A percentile compares a stretch with the other conserved stretches of the same genome.
Conservation (phyloP, 1,140 invertebrate species). For the Potamilus streckersoni region DNA sequence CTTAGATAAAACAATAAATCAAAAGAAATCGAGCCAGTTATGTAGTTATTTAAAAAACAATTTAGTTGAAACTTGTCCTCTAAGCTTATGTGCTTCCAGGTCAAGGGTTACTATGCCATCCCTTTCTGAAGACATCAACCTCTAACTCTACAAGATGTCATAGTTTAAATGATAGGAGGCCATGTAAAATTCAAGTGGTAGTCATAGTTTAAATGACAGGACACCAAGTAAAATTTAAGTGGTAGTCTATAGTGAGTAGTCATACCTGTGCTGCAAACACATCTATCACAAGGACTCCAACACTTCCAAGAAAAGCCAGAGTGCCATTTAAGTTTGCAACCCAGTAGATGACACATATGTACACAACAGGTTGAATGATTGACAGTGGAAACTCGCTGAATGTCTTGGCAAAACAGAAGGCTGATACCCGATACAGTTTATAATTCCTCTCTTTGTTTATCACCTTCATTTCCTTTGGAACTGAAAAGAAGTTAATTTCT, state of each 20-base stretch:
- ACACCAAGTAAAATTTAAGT: not conserved
- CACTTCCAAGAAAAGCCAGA: constrained; percentile 28
- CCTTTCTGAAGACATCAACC: too few species aligned
- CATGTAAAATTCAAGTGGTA: not conserved
- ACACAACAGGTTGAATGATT: constrained; percentile 35
- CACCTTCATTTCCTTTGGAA: constrained; percentile 43
- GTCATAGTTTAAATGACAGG: not conserved
- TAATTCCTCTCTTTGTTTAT: constrained; percentile 31
- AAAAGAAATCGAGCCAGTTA: too few species aligned
- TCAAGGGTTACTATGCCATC: too few species aligned
- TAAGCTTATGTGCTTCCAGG: too few species aligned
- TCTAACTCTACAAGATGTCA: too few species aligned
- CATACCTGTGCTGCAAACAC: constrained; percentile 42
- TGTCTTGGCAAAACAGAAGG: constrained; percentile 41
- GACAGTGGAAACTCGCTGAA: constrained; percentile 39
- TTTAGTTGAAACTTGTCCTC: too few species aligned
- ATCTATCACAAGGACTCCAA: constrained; percentile 34
- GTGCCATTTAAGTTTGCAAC: constrained; percentile 43
- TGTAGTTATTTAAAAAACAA: too few species aligned
- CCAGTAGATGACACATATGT: constrained; percentile 44
- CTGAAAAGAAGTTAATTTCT: constrained; percentile 14
- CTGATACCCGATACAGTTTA: constrained; percentile 29
- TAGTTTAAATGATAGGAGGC: too few species aligned
- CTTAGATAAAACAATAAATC: too few species aligned
- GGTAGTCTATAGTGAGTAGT: not conserved